Evolutionary conservation across 2,888 invertebrate genomes (phyloP).

Genomic region (Agonopterix alstromeriana): DNA sequence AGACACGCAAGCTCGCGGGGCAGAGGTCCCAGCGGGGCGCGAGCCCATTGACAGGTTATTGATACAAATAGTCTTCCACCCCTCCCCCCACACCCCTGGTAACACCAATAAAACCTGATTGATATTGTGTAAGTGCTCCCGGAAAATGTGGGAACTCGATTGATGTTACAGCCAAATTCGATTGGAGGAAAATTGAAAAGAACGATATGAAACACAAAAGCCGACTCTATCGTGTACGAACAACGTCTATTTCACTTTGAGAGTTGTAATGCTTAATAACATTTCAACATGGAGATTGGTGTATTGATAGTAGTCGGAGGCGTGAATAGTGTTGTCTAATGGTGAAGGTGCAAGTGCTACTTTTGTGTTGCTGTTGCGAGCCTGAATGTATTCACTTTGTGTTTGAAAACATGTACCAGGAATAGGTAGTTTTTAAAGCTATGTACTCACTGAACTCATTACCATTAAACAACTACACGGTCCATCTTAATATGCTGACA

Average conservation of each 20-base stretch:
- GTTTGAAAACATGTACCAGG: background rate
- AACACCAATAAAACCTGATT: slow-evolving; percentile 77
- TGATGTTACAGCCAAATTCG: slow-evolving; percentile 75
- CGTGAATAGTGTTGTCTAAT: slow-evolving; percentile 68
- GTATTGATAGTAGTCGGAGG: slow-evolving; percentile 63
- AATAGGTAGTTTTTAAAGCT: no score
- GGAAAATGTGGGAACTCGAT: slow-evolving; percentile 77
- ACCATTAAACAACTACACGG: no score
- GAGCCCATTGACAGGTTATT: slow-evolving; percentile 77
- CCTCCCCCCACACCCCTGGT: slow-evolving; percentile 50
- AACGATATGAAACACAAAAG: slow-evolving; percentile 32
- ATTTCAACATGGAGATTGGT: slow-evolving; percentile 31
- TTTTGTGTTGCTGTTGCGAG: slow-evolving; percentile 13
- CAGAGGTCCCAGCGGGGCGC: slow-evolving; percentile 59
- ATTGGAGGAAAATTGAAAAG: slow-evolving; percentile 76
- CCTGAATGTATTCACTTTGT: slow-evolving; percentile 12
- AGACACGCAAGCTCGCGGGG: slow-evolving; percentile 51
- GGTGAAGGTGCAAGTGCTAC: slow-evolving; percentile 38
- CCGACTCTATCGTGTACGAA: slow-evolving; percentile 22
- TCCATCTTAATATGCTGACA: no score
- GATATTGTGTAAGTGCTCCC: slow-evolving; percentile 76
- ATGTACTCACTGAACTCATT: no score
- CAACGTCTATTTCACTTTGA: slow-evolving; percentile 30
- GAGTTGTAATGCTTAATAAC: slow-evolving; percentile 19
- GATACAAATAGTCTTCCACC: slow-evolving; percentile 72